A percentile compares a stretch with the other conserved stretches of the same genome.
Evolutionary conservation across 2,113 vertebrate species (phyloP).

Genomic region (Entosphenus tridentatus): DNA sequence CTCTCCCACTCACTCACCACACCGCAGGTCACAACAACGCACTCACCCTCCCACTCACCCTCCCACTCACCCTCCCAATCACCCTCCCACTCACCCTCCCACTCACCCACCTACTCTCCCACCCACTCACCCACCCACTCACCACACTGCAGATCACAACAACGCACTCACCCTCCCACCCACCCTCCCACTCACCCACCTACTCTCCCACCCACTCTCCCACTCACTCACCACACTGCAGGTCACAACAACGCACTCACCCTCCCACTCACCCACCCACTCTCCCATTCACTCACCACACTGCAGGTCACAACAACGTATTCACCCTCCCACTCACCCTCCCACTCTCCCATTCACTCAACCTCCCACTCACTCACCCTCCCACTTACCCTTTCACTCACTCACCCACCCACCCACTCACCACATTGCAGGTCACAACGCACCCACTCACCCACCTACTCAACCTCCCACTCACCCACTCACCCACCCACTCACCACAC

Average conservation of each 20-base stretch:
- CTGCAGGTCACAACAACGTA: too few relatives aligned
- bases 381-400: too few relatives aligned
- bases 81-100: neutral
- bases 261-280: neutral
- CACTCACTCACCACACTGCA: neutral
- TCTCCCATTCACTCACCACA: too few relatives aligned
- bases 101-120: neutral
- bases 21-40: neutral
- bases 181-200: neutral
- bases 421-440: too few relatives aligned
- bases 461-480: too few relatives aligned
- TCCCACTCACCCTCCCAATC: neutral
- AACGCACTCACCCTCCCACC: neutral
- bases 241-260: neutral
- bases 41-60: neutral
- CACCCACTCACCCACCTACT: too few relatives aligned
- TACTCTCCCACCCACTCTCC: neutral
- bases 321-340: too few relatives aligned
- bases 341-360: too few relatives aligned
- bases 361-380: too few relatives aligned
- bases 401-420: too few relatives aligned
- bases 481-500: too few relatives aligned
- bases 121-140: neutral
- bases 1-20: neutral
- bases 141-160: neutral